Percentiles rank a stretch among this genome's conserved stretches.
phyloP scores from a whole-genome alignment of 2,113 vertebrate genomes.

The Orycteropus afer region DNA sequence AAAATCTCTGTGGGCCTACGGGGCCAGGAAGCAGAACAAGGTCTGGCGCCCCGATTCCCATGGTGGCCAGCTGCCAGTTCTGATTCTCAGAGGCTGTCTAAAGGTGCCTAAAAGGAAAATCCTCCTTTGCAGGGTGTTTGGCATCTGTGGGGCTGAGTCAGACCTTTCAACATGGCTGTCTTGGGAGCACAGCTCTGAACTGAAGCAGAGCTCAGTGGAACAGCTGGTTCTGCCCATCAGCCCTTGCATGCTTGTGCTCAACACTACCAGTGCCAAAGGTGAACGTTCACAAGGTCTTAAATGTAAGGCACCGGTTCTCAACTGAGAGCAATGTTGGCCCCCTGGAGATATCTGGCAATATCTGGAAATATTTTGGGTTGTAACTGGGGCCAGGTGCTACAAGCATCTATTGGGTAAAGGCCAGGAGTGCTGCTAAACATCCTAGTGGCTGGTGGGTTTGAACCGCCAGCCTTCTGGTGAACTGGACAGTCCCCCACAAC shows the following conservation, averaged over 20 bases:
- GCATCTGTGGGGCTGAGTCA: neutral
- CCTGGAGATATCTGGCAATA: neutral
- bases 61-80: neutral
- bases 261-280: neutral
- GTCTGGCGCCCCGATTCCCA: neutral
- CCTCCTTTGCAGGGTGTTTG: neutral
- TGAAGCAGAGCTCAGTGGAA: neutral
- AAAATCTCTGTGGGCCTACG: neutral
- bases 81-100: neutral
- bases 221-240: neutral
- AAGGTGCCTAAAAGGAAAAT: neutral
- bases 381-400: neutral
- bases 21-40: conserved; percentile 31
- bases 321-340: neutral
- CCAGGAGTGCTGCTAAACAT: neutral
- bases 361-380: neutral
- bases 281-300: neutral
- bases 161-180: neutral
- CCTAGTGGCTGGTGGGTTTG: too few species aligned
- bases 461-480: too few species aligned
- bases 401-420: neutral
- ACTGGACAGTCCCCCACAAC: neutral
- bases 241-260: neutral
- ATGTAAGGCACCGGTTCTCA: neutral
- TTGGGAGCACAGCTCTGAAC: neutral